Base-by-base conservation (phyloP, 2,797 vertebrate species). In the Mormyrops boulengeri region DNA sequence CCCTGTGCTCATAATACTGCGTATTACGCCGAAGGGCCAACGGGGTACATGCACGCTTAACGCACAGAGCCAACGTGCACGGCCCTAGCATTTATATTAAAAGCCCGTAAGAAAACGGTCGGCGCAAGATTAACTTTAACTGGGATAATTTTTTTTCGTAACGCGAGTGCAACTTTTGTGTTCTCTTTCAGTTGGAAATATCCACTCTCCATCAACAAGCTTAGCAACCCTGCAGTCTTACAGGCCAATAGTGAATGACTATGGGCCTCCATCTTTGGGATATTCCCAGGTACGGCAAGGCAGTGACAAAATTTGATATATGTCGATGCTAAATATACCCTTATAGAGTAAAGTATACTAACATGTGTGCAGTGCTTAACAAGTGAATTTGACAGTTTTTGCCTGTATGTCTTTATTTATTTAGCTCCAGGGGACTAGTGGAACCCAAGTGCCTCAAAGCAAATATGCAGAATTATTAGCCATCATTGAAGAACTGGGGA, bases 401-500 rank as follows among this genome's bases (percentile, higher is more conserved):
- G n/a, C n/a, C 34, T 88, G 19, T 50, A 38, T 57, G 1, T 38
- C 34, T 87, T 85, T 7, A 38, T 88, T 0, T 69, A 90, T 90
- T 90, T 69, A 85, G 52, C 69, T 77, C 19, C 92, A 99, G 98
- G 98, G 97, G 88, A 96, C 96, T 3, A 97, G 96, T 88, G 98
- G 96, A 89, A 98, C 95, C 94, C 98, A 99, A 95, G 98, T 97
- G 91, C 98, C 99, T 50, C 98, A 99, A 92, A 99, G 98, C 95
- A 99, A 99, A 95, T 99, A 99, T 1, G 98, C 98, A 19, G 98
- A 99, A 95, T 97, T 99, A 91, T 96, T 99, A 93, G 97, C 97
- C 92, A 99, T 99, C 94, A 99, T 99, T 8, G 99, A 99, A 91
- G 99, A 99, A 94, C 95, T 99, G 52, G 98, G 98, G 12, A 99